Evolutionary conservation across 2,888 invertebrate genomes (phyloP), one percentile per base, ranked within the genome.

Genomic region (Erebia epiphron): DNA sequence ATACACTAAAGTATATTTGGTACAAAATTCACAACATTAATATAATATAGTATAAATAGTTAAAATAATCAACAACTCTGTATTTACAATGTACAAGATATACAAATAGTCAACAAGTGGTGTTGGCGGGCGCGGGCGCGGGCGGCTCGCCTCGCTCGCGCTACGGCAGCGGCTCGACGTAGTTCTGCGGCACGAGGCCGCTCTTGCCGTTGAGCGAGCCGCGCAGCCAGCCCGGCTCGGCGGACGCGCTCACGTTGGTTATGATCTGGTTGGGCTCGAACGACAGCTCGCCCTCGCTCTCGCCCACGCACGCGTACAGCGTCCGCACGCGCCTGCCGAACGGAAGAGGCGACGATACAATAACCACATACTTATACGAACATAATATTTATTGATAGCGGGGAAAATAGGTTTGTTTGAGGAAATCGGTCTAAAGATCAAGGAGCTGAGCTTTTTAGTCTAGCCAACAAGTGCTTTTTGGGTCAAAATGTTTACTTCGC

Each of bases 181-280:
- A 99, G 94, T 99, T 99, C 91, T 98, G 98, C 74, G 99, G 99
- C 89, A 99, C 97, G 76, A 99, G 95, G 65, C 99, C 99, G 64
- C 96, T 96, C 92, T 96, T 96, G 73, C 99, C 99, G 89, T 98
- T 96, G 78, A 99, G 94, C 68, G 97, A 97, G 76, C 99, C 99
- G 88, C 99, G 98, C 83, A 99, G 94, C 99, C 99, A 99, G 79
- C 99, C 99, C 21, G 99, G 99, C 92, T 99, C 99, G 83, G 97
- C 96, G 35, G 98, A 98, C 78, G 96, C 95, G 94, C 94, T 92
- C 98, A 99, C 98, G 94, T 99, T 98, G 75, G 97, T 98, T 82
- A 99, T 98, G 82, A 99, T 98, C 95, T 99, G 98, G 95, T 99
- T 99, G 76, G 99, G 98, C 94, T 99, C 98, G 94, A 99, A 99